These are phyloP conservation scores for Ciconia maguari DNA, from an alignment of 2,113 vertebrate genomes.

Conservation along the genomic window DNA sequence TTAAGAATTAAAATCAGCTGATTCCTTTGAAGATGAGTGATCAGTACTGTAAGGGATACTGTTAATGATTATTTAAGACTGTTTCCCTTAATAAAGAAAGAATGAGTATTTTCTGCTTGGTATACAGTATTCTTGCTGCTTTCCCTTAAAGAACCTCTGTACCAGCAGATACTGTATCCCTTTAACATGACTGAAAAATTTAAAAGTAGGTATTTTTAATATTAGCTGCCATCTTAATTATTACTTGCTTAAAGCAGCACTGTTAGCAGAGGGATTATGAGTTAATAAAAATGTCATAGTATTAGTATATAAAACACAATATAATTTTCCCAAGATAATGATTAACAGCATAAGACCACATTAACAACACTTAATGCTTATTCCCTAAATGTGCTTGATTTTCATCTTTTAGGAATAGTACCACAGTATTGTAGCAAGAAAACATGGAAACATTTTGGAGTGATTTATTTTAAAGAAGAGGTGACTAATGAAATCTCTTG, in stretches of 20 bases:
- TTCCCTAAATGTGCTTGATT: slow-evolving; percentile 50
- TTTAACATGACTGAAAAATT: slow-evolving; percentile 66
- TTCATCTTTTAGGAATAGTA: slow-evolving; percentile 23
- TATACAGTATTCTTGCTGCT: not conserved
- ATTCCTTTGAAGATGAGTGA: not conserved
- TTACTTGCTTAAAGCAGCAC: slow-evolving; percentile 61
- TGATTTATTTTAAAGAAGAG: not conserved
- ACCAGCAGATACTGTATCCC: not conserved
- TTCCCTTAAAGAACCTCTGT: not conserved
- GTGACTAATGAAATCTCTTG: not conserved
- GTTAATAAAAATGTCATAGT: slow-evolving; percentile 76
- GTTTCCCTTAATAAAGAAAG: not conserved
- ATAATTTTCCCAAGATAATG: slow-evolving; percentile 73
- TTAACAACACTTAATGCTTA: slow-evolving; percentile 49
- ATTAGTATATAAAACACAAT: slow-evolving; percentile 69
- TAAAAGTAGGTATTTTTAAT: slow-evolving; percentile 61
- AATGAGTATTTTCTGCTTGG: not conserved
- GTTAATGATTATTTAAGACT: not conserved
- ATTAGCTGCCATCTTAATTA: slow-evolving; percentile 71
- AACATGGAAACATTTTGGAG: not conserved
- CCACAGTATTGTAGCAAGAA: not conserved
- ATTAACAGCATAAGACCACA: slow-evolving; percentile 60
- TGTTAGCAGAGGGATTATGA: slow-evolving; percentile 70
- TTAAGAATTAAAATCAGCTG: not conserved
- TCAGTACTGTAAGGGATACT: not conserved